Base-by-base conservation (phyloP, 2,888 invertebrate genomes). In the Eumacrocentrus americanus region DNA sequence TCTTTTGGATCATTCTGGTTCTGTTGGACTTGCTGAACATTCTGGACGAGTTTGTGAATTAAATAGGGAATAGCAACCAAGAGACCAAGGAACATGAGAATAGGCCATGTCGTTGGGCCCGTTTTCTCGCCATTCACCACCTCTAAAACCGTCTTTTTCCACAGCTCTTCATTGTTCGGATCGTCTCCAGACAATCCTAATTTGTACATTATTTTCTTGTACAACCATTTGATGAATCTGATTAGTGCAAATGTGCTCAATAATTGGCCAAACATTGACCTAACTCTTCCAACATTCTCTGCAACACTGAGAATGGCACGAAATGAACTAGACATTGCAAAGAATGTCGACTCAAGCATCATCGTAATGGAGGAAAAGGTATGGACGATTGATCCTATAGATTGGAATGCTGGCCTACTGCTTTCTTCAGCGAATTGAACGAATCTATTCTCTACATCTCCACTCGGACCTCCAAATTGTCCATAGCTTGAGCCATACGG, bases 301-400 rank as follows among this genome's bases (percentile, higher is more conserved):
- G 97, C 97, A 1, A 98, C 96, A 61, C 96, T 95, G 52, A 98
- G 84, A 66, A 98, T 93, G 53, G 98, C 98, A 72, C 94, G 86
- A 78, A 98, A 98, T 0, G 98, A 97, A 80, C 92, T 96, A 16
- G 95, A 94, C 74, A 98, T 87, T 2, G 98, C 97, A 77, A 93
- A 92, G 80, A 95, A 97, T 44, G 98, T 97, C 18, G 96, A 97
- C 75, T 98, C 98, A 58, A 98, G 81, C 95, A 98, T 96, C 87
- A 95, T 93, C 2, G 96, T 93, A 2, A 98, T 88, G 53, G 98
- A 96, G 14, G 92, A 91, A 67, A 98, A 92, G 0, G 98, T 95
- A 69, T 91, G 88, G 1, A 96, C 94, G 16, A 97, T 84, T 53
- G 94, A 91, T 81, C 98, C 96, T 68, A 98, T 94, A 11, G 94